These are phyloP conservation scores for Pomatostomus ruficeps DNA, from an alignment of 2,113 vertebrate genomes.

Conservation along the genomic window DNA sequence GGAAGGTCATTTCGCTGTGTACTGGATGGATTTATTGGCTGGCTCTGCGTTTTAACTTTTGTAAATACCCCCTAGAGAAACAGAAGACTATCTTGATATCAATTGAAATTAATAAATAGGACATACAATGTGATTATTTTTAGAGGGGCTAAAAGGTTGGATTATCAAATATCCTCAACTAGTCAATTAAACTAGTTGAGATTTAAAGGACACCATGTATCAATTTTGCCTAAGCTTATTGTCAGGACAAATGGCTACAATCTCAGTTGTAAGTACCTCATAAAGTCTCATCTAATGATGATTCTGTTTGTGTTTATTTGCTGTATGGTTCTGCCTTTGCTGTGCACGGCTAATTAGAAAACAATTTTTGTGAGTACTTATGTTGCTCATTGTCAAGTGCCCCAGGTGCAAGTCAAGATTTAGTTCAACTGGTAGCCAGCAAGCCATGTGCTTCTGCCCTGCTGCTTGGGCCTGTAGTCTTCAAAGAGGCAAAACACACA, in stretches of 20 bases:
- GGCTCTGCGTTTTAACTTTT: background rate
- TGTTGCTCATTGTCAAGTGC: background rate
- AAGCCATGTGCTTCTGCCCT: background rate
- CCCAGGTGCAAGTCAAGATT: background rate
- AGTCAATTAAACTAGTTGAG: background rate
- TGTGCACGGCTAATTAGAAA: background rate
- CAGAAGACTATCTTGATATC: background rate
- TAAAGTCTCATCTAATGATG: background rate
- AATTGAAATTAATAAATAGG: conserved; percentile 26
- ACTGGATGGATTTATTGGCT: background rate
- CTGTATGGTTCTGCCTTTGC: background rate
- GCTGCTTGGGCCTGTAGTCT: background rate
- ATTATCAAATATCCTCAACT: background rate
- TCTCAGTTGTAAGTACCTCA: background rate
- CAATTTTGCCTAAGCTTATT: background rate
- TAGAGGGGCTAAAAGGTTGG: background rate
- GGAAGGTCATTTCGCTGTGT: conserved; percentile 1
- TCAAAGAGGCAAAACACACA: background rate
- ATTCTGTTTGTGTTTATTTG: conserved; percentile 6
- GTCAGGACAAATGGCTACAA: background rate
- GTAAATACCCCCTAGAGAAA: background rate
- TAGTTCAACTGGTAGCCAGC: background rate
- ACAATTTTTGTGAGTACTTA: background rate
- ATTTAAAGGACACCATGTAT: background rate
- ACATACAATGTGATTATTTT: background rate